Conservation (phyloP, 2,113 vertebrate genomes). For the Campylomormyrus numenius region DNA sequence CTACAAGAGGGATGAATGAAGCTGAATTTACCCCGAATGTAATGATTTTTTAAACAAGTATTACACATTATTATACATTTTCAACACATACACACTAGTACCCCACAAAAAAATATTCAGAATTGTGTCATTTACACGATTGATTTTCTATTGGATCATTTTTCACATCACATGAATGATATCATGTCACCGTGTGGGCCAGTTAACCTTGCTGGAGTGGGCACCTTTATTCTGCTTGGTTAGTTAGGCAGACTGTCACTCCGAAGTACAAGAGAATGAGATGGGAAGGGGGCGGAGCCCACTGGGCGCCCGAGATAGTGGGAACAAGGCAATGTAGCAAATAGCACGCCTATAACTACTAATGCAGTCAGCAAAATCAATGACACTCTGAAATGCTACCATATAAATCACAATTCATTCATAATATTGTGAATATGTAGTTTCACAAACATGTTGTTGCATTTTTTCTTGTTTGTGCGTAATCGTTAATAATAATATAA, state of each 20-base stretch:
- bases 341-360: neutral
- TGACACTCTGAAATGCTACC: neutral
- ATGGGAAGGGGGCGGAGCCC: too few species aligned
- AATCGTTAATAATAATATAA: neutral
- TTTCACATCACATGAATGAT: neutral
- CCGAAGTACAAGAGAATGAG: neutral
- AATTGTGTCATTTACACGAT: neutral
- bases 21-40: neutral
- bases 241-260: neutral
- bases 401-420: neutral
- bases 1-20: neutral
- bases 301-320: too few species aligned
- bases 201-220: neutral
- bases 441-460: neutral
- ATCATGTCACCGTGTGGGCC: neutral
- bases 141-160: neutral
- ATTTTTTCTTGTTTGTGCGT: neutral
- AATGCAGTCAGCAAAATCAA: neutral
- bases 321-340: neutral
- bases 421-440: neutral
- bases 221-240: neutral
- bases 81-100: neutral
- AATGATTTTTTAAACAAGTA: neutral
- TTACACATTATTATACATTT: neutral
- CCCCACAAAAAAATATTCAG: neutral